Conservation (phyloP, 2,113 vertebrate species). For the Dasyornis broadbenti region DNA sequence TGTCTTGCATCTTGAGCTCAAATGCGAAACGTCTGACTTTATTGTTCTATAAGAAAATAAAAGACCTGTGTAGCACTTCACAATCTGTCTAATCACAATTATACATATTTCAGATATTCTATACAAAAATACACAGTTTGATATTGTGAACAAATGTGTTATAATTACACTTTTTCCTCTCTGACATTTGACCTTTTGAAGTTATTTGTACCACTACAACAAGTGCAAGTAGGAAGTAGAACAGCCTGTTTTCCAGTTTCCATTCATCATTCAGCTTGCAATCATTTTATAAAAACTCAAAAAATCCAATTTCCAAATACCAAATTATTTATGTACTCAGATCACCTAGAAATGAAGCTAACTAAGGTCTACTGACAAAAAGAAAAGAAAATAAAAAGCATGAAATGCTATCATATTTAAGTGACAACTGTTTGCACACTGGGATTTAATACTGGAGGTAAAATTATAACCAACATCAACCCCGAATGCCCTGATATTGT, state of each 20-base stretch:
- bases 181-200: neutral
- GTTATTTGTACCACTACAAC: neutral
- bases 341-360: neutral
- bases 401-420: neutral
- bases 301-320: neutral
- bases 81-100: neutral
- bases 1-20: slow-evolving; percentile 99
- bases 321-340: neutral
- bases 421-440: neutral
- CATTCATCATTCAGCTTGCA: neutral
- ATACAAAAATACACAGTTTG: neutral
- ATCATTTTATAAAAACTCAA: neutral
- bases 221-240: neutral
- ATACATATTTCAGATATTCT: neutral
- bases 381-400: neutral
- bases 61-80: neutral
- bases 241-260: neutral
- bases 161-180: neutral
- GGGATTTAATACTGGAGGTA: neutral
- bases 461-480: neutral
- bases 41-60: slow-evolving; percentile 83
- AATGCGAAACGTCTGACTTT: slow-evolving; percentile 94
- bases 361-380: neutral
- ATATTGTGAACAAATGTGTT: neutral
- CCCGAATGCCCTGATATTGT: neutral